Conservation (phyloP, 2,888 invertebrate genomes). For the Hydropsyche betteni region DNA sequence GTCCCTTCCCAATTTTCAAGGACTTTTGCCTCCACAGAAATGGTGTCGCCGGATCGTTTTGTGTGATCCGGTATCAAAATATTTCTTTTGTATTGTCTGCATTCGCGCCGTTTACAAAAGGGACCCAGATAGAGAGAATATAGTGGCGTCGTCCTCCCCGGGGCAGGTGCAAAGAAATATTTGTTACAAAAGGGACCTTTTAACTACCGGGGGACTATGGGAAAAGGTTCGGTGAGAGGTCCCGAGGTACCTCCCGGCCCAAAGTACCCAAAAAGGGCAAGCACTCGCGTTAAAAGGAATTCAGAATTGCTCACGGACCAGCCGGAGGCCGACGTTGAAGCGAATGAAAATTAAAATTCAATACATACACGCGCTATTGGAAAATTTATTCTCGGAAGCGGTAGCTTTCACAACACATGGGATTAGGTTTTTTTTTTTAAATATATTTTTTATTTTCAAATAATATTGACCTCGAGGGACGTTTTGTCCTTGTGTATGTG, state of each 20-base stretch:
- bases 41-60: constrained; percentile 26
- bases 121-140: constrained; percentile 1
- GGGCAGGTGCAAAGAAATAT: constrained; percentile 37
- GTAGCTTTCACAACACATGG: too few relatives aligned
- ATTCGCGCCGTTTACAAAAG: constrained; percentile 32
- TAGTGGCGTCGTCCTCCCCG: constrained; percentile 21
- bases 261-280: constrained; percentile 17
- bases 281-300: constrained; percentile 29
- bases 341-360: constrained; percentile 23
- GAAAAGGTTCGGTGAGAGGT: constrained; percentile 32
- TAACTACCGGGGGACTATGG: constrained; percentile 30
- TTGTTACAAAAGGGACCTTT: constrained; percentile 35
- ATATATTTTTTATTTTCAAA: too few relatives aligned
- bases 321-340: not conserved
- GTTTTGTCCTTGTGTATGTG: constrained; percentile 27
- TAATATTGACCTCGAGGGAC: constrained; percentile 11
- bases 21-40: constrained; percentile 2
- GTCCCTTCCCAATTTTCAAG: constrained; percentile 22
- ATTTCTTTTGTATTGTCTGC: constrained; percentile 28
- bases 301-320: constrained; percentile 4
- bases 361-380: not conserved
- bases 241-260: not conserved
- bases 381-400: not conserved
- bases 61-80: constrained; percentile 37
- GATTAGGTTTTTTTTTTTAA: too few relatives aligned